Conservation (phyloP, 2,113 vertebrate species). For the Thomomys bottae region DNA sequence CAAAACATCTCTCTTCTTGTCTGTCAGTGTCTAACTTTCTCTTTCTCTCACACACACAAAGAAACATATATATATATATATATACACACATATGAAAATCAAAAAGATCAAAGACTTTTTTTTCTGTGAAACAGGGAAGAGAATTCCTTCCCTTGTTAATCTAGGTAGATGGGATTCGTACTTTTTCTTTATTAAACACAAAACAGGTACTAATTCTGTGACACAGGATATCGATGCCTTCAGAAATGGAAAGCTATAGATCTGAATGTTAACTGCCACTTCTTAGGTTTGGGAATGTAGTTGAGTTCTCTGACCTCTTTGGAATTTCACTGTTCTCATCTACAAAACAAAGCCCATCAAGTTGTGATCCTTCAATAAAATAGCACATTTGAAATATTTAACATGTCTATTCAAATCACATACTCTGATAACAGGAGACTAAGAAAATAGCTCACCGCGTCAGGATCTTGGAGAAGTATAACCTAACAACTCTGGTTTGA, state of each 20-base stretch:
- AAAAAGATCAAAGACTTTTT: neutral
- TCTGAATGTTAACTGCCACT: neutral
- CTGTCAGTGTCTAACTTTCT: neutral
- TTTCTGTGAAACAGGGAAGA: neutral
- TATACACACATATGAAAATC: neutral
- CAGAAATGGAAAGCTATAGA: neutral
- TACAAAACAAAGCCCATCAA: neutral
- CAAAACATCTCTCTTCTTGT: neutral
- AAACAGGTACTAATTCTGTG: neutral
- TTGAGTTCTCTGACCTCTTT: neutral
- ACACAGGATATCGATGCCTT: neutral
- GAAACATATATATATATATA: no score
- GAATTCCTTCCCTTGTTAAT: neutral
- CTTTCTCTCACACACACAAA: neutral
- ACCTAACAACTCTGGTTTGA: neutral
- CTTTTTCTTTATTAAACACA: neutral
- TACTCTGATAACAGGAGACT: neutral
- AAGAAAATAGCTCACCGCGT: neutral
- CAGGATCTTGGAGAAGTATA: neutral
- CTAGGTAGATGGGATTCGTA: neutral
- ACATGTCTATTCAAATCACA: neutral
- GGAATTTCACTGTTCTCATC: neutral
- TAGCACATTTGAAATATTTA: conserved; percentile 1
- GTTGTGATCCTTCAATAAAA: neutral
- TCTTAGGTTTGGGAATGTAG: neutral